Evolutionary conservation across 2,888 invertebrate genomes (phyloP).

Genomic region (Digitonthophagus gazella): DNA sequence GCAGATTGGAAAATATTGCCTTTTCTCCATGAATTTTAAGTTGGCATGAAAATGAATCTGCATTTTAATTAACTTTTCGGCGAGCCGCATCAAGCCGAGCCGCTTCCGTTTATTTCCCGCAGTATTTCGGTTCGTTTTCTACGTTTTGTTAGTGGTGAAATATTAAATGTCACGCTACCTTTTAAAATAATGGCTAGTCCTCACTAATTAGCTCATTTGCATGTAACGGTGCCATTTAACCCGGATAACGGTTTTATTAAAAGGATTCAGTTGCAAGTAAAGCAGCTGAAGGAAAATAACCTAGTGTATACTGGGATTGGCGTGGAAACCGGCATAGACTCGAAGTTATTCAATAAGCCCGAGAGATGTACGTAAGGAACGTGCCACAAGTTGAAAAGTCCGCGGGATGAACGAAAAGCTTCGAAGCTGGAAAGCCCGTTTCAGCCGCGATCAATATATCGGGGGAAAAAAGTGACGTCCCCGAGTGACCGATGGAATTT

Average conservation of each 20-base stretch:
- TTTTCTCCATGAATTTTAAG: slow-evolving; percentile 13
- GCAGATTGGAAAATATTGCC: slow-evolving; percentile 15
- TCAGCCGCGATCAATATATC: not conserved
- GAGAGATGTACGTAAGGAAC: not conserved
- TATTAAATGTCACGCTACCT: not conserved
- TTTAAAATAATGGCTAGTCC: not conserved
- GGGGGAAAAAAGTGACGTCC: not conserved
- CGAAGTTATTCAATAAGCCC: not conserved
- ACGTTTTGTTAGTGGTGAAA: not conserved
- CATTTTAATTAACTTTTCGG: slow-evolving; percentile 17
- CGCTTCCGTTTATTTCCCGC: slow-evolving; percentile 3
- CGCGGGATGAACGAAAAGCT: not conserved
- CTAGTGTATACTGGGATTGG: not conserved
- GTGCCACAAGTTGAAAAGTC: not conserved
- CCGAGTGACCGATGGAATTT: not conserved
- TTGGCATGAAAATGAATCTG: slow-evolving; percentile 12
- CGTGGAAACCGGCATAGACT: not conserved
- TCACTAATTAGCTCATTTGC: not conserved
- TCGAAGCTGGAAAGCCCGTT: not conserved
- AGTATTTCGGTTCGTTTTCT: slow-evolving; percentile 5
- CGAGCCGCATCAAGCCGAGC: slow-evolving; percentile 2
- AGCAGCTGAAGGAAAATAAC: not conserved
- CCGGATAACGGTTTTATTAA: not conserved
- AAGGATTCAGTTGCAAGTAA: not conserved
- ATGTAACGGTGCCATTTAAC: not conserved